Percentiles rank a stretch among this genome's conserved stretches.
These are phyloP conservation scores for Portunus trituberculatus DNA, from an alignment of 1,140 invertebrate genomes.

Conservation along the genomic window DNA sequence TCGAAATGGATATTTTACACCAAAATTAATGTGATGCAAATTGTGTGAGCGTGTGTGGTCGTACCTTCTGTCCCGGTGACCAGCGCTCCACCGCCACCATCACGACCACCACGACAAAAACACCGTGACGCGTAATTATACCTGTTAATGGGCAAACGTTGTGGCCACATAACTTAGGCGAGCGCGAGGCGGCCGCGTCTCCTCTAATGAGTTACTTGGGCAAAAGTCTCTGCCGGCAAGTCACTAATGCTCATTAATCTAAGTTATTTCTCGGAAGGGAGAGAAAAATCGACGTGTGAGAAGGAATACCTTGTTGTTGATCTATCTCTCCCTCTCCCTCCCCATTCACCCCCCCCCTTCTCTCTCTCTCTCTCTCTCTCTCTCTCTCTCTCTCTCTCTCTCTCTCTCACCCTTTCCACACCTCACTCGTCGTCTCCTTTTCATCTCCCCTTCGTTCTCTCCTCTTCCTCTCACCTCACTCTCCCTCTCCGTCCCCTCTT, in stretches of 20 bases:
- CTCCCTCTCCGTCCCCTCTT: not conserved
- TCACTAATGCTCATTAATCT: conserved; percentile 74
- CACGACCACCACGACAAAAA: not conserved
- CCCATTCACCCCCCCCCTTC: not conserved
- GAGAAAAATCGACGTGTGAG: conserved; percentile 71
- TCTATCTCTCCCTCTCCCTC: conserved; percentile 21
- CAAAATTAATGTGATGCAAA: conserved; percentile 53
- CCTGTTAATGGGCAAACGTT: conserved; percentile 50
- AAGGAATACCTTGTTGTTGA: conserved; percentile 66
- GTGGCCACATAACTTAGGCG: conserved; percentile 60
- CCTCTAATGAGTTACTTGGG: conserved; percentile 61
- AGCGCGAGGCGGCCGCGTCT: not conserved
- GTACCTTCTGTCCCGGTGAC: not conserved
- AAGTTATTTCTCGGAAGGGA: conserved; percentile 42
- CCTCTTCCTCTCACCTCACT: conserved; percentile 14
- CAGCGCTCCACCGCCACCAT: not conserved
- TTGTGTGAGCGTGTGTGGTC: conserved; percentile 24
- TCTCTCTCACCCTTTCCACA: not conserved
- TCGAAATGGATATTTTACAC: not conserved
- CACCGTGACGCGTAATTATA: conserved; percentile 53
- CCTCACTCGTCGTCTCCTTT: not conserved
- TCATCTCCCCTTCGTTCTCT: conserved; percentile 43
- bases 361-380: conserved; percentile 47
- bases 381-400: not conserved
- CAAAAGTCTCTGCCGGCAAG: conserved; percentile 27